Percentiles rank a stretch among this genome's conserved stretches.
phyloP scores from a whole-genome alignment of 2,113 vertebrate genomes.

The Plestiodon gilberti region DNA sequence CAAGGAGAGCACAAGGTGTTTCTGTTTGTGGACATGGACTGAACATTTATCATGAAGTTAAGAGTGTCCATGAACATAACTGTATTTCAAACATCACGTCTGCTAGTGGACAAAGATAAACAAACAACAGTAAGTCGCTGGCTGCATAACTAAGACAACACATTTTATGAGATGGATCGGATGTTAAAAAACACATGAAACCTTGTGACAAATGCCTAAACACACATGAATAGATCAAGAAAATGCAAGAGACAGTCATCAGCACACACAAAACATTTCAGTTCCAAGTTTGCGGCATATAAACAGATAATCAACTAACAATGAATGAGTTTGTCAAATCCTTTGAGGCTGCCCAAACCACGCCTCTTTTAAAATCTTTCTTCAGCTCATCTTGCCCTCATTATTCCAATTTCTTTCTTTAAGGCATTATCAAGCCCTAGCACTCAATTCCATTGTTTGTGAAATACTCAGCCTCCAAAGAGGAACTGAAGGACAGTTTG shows the following conservation, averaged over 20 bases:
- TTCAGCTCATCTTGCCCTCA: conserved; percentile 10
- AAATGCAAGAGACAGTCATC: not conserved
- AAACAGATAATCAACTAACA: conserved; percentile 19
- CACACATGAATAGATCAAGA: not conserved
- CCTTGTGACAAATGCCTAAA: not conserved
- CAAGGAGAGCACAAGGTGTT: not conserved
- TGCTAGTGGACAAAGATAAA: not conserved
- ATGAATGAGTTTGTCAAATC: conserved; percentile 16
- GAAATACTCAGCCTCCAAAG: not conserved
- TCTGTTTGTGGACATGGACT: not conserved
- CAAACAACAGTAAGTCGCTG: not conserved
- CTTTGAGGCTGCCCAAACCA: not conserved
- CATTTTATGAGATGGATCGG: not conserved
- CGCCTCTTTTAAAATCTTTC: not conserved
- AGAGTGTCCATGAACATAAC: not conserved
- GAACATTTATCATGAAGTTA: not conserved
- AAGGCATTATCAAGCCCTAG: conserved; percentile 3
- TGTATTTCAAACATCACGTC: not conserved
- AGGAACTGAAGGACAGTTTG: not conserved
- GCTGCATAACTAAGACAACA: not conserved
- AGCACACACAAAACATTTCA: not conserved
- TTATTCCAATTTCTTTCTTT: conserved; percentile 19
- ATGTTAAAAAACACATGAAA: not conserved
- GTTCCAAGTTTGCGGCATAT: not conserved
- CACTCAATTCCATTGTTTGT: conserved; percentile 5